These are phyloP conservation scores for Zaprionus capensis DNA, from an alignment of 1,140 invertebrate species.

Conservation along the genomic window DNA sequence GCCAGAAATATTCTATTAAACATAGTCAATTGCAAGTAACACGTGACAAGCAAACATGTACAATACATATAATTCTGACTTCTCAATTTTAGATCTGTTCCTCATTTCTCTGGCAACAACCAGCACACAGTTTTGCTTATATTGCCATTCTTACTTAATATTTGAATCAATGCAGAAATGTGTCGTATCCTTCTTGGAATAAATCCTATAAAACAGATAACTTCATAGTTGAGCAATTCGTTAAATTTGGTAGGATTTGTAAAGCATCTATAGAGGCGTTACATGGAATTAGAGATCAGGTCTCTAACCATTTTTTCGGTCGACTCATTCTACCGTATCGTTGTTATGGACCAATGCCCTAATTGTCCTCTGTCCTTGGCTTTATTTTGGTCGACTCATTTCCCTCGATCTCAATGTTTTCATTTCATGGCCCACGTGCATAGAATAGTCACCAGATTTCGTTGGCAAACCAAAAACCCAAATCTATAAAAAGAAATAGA, in stretches of 20 bases:
- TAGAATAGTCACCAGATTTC: constrained; percentile 62
- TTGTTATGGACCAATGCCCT: constrained; percentile 65
- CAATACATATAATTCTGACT: background rate
- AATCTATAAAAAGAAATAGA: constrained; percentile 7
- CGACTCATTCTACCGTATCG: constrained; percentile 61
- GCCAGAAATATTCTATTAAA: background rate
- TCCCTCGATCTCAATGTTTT: constrained; percentile 38
- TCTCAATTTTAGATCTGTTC: background rate
- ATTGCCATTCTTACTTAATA: background rate
- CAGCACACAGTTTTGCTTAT: constrained; percentile 5
- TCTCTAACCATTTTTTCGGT: constrained; percentile 52
- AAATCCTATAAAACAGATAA: constrained; percentile 15
- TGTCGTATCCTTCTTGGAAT: constrained; percentile 7
- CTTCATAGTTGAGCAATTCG: constrained; percentile 14
- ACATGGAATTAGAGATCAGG: constrained; percentile 57
- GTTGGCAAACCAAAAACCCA: constrained; percentile 64
- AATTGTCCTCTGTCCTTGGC: constrained; percentile 69
- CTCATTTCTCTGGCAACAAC: background rate
- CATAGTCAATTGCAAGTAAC: no score
- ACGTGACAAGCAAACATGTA: no score
- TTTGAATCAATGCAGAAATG: constrained; percentile 7
- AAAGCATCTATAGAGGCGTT: constrained; percentile 38
- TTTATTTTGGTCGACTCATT: constrained; percentile 71
- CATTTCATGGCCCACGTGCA: constrained; percentile 71
- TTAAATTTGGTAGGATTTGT: constrained; percentile 18